phyloP scores from a whole-genome alignment of 2,113 vertebrate genomes.

The Lepus timidus region DNA sequence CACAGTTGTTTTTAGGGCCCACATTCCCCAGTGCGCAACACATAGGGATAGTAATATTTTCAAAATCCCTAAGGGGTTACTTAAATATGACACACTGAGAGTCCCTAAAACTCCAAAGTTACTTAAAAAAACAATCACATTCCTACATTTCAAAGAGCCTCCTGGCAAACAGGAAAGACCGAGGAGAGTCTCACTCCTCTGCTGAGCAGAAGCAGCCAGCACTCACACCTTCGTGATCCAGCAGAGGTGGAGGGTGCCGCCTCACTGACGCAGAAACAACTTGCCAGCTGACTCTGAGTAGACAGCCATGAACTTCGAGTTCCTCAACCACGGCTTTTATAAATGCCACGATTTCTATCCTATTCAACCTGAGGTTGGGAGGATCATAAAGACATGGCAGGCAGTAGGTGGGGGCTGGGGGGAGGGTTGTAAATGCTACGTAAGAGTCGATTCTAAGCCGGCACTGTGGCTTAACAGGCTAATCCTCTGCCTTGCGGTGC shows the following conservation, averaged over 20 bases:
- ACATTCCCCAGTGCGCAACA: neutral
- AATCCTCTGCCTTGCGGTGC: too few relatives aligned
- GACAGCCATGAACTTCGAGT: neutral
- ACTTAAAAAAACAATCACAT: neutral
- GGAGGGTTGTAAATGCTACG: neutral
- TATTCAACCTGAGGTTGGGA: neutral
- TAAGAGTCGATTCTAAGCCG: too few relatives aligned
- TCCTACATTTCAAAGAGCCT: slow-evolving; percentile 28
- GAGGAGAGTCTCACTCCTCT: neutral
- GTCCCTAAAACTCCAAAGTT: slow-evolving; percentile 18
- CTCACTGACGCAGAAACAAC: neutral
- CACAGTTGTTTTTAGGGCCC: neutral
- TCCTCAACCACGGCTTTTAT: neutral
- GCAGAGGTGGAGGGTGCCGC: neutral
- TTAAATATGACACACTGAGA: slow-evolving; percentile 22
- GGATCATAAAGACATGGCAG: neutral
- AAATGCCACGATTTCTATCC: neutral
- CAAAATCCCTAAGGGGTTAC: neutral
- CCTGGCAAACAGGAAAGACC: neutral
- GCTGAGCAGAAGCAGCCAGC: neutral
- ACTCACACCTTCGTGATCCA: neutral
- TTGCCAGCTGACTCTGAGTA: neutral
- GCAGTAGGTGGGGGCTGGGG: neutral
- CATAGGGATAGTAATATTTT: neutral
- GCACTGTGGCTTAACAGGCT: too few relatives aligned